phyloP scores from a whole-genome alignment of 2,797 vertebrate species.

The Hypotaenidia philippensis region DNA sequence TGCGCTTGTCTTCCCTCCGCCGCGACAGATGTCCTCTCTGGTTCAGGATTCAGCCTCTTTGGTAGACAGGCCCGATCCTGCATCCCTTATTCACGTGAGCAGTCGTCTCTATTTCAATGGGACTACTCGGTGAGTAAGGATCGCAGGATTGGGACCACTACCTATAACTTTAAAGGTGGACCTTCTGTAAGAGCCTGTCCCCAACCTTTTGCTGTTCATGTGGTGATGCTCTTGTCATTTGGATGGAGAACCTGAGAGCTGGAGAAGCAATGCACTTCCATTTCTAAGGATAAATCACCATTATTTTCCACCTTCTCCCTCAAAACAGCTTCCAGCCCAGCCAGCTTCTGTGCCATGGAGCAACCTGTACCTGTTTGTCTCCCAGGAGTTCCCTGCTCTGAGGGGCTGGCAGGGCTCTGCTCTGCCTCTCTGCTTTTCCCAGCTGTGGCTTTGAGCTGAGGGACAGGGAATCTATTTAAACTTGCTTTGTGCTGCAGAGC shows the following conservation, averaged over 20 bases:
- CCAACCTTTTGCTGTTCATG: background rate
- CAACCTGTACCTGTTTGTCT: background rate
- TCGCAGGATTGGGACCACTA: constrained; percentile 68
- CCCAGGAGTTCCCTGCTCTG: background rate
- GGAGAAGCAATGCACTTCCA: background rate
- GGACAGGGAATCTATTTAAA: background rate
- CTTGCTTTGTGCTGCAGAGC: background rate
- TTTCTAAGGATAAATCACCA: background rate
- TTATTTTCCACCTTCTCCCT: background rate
- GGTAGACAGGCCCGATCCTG: constrained; percentile 64
- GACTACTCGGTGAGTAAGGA: constrained; percentile 71
- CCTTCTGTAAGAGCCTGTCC: background rate
- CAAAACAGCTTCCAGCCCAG: background rate
- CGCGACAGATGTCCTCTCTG: background rate
- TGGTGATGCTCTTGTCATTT: background rate
- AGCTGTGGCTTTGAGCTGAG: background rate
- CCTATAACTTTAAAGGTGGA: constrained; percentile 33
- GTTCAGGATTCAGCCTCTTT: constrained; percentile 32
- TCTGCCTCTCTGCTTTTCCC: background rate
- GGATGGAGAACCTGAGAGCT: background rate
- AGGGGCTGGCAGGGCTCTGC: background rate
- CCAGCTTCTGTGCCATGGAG: background rate
- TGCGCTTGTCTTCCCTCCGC: no score
- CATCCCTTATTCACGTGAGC: constrained; percentile 69
- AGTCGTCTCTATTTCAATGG: constrained; percentile 56